Base-by-base conservation (phyloP, 2,888 invertebrate genomes). In the Scelioninae gen. 2 region DNA sequence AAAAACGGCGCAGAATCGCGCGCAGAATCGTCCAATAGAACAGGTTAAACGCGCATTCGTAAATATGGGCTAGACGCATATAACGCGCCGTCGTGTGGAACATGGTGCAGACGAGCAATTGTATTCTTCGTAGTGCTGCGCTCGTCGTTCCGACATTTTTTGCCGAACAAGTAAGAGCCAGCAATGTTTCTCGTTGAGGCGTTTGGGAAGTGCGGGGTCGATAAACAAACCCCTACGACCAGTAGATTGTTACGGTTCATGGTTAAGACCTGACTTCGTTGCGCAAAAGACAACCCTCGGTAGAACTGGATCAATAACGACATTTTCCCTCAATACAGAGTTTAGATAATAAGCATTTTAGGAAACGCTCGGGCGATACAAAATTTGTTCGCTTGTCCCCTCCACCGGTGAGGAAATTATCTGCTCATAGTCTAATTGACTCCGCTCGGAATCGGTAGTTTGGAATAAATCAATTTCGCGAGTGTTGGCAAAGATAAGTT, bases 301-400 rank as follows among this genome's bases (percentile, higher is more conserved):
- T 74, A 70, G 69, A 75, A 77, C 75, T 76, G 78, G 81, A 81
- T 81, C 81, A 81, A 81, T 81, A 81, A 78, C 73, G 74, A 71
- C 76, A 69, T 73, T 73, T 76, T 55, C 67, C 55, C 70, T 76
- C 73, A 71, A 70, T 74, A 64, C 48, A 68, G 60, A 72, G 55
- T 67, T 57, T 65, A 74, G 70, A 76, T 67, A 74, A 74, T 60
- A 71, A 73, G 53, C 58, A 25, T 63, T 53, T 76, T 65, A 69
- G n/a, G n/a, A n/a, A n/a, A n/a, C n/a, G n/a, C n/a, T n/a, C n/a
- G n/a, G n/a, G n/a, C n/a, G n/a, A n/a, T n/a, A n/a, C n/a, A n/a
- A n/a, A n/a, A n/a, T n/a, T n/a, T n/a, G n/a, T n/a, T n/a, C n/a
- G n/a, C n/a, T n/a, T n/a, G n/a, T n/a, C n/a, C n/a, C n/a, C n/a